Evolutionary conservation across 2,797 vertebrate genomes (phyloP), one percentile per base, ranked within the genome.

Genomic region (Parambassis ranga): DNA sequence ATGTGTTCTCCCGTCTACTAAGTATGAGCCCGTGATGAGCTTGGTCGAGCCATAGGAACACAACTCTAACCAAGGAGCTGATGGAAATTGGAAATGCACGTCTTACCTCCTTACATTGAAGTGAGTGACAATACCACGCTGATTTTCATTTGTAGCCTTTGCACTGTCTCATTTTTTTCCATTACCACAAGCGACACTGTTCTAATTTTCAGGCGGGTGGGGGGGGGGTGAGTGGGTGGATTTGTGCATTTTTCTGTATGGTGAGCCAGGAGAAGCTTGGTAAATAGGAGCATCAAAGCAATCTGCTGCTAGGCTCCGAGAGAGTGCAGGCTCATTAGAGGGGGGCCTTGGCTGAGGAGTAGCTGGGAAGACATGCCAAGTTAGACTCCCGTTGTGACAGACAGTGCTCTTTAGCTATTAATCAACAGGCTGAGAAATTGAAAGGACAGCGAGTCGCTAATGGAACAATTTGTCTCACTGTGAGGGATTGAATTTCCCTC

Each of bases 391-490:
- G 63, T 63, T 58, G 82, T 83, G 82, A 86, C 76, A 76, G 68
- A 77, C 76, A 59, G 26, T 24, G 67, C 82, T 81, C 78, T 86
- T 84, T 74, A 75, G 81, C 79, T 78, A 82, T 87, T 85, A 83
- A 83, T 86, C 79, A 87, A 79, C 62, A 80, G 68, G 66, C 75
- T 58, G 72, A 71, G 53, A 82, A 81, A 87, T 80, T 74, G 79
- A 84, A 82, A 59, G 77, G 76, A 83, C 80, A 72, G 73, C 51
- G 32, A 77, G 63, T 30, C 4, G 19, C 75, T 83, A 83, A 85
- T 83, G 62, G 73, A 85, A 83, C 69, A 69, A 83, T 85, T 81
- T 82, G 78, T 86, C 77, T 84, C 76, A 77, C 76, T 56, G 79
- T 72, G 71, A 84, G 57, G 62, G 22, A 84, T 75, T 75, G 68